Evolutionary conservation across 53 echinoderm and acorn worm species (phyloP).

Genomic region (Antedon mediterranea): DNA sequence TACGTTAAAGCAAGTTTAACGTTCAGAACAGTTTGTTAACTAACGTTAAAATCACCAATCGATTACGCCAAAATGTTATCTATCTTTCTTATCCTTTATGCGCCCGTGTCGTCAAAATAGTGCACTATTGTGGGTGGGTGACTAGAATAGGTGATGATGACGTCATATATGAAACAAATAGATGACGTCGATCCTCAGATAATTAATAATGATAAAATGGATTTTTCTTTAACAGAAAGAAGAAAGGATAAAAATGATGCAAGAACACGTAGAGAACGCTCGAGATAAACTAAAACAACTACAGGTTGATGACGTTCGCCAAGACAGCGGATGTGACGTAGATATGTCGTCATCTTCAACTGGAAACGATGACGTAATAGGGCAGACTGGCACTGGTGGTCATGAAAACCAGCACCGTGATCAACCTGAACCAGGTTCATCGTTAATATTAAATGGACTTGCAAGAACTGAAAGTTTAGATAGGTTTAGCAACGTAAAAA

Average conservation of each 20-base stretch:
- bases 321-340: slow-evolving; percentile 96
- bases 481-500: slow-evolving; percentile 14
- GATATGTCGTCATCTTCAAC: slow-evolving; percentile 88
- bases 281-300: slow-evolving; percentile 72
- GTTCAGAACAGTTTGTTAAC: no score
- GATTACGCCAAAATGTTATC: no score
- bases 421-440: background rate
- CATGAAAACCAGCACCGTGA: background rate
- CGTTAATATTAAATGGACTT: slow-evolving; percentile 9
- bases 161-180: background rate
- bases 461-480: slow-evolving; percentile 4
- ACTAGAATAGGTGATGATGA: background rate
- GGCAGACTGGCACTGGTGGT: background rate
- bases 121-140: no score
- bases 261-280: slow-evolving; percentile 69
- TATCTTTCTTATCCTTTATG: no score
- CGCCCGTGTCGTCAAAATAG: background rate
- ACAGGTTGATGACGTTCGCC: slow-evolving; percentile 36
- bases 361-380: slow-evolving; percentile 18
- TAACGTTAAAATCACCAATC: no score
- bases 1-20: no score
- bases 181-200: background rate
- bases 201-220: no score
- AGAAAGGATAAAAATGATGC: slow-evolving; percentile 65
- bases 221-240: slow-evolving; percentile 51